A percentile compares a stretch with the other conserved stretches of the same genome.
These are phyloP conservation scores for Silurus aristotelis DNA, from an alignment of 2,797 vertebrate genomes.

Conservation along the genomic window DNA sequence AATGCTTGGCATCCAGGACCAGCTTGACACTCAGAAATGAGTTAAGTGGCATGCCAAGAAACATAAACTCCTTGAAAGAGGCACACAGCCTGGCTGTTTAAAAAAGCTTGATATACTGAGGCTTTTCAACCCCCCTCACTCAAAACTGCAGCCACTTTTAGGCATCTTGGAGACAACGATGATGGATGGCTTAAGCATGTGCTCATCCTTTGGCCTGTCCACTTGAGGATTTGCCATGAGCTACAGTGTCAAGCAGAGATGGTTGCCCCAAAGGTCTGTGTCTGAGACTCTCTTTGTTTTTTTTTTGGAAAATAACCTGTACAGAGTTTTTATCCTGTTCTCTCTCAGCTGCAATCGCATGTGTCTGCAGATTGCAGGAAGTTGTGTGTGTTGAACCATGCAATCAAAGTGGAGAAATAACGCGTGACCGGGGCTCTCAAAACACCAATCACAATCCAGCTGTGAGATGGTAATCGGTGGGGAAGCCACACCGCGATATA, in stretches of 20 bases:
- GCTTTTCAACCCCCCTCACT: constrained; percentile 46
- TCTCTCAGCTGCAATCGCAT: constrained; percentile 19
- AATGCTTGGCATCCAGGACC: constrained; percentile 23
- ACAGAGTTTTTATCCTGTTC: constrained; percentile 14
- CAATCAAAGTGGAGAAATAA: constrained; percentile 12
- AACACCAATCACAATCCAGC: constrained; percentile 8
- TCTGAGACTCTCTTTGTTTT: constrained; percentile 38
- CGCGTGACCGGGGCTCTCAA: background rate
- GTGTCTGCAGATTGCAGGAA: constrained; percentile 22
- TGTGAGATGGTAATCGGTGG: constrained; percentile 16
- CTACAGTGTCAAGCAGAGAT: constrained; percentile 51
- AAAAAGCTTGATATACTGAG: constrained; percentile 23
- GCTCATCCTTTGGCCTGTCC: constrained; percentile 50
- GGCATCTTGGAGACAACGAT: constrained; percentile 42
- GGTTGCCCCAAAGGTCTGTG: constrained; percentile 46
- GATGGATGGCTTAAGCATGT: constrained; percentile 52
- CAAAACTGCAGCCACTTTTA: constrained; percentile 46
- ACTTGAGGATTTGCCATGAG: constrained; percentile 46
- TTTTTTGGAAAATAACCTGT: constrained; percentile 59
- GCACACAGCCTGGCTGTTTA: constrained; percentile 7
- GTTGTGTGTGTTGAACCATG: background rate
- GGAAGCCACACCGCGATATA: background rate
- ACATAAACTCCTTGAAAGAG: constrained; percentile 8
- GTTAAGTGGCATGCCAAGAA: constrained; percentile 15
- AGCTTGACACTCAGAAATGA: constrained; percentile 16